Evolutionary conservation across 2,797 vertebrate genomes (phyloP), one percentile per base, ranked within the genome.

Genomic region (Enteromius afrohamiltoni): DNA sequence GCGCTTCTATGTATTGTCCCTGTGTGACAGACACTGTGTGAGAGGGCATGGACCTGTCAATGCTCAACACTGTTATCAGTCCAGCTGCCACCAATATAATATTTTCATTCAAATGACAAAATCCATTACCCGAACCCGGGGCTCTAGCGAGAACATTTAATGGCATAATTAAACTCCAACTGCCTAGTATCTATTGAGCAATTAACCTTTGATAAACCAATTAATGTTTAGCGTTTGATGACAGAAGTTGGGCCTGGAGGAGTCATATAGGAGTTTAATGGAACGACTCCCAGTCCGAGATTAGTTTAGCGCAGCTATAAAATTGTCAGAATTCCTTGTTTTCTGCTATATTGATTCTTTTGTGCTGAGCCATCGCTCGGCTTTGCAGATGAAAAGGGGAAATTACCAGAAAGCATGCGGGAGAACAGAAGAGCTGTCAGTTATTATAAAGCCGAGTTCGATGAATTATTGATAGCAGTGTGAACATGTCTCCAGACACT

Each of bases 171-270:
- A 94, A 94, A 93, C 90, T 91, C 88, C 91, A 93, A 92, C 91
- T 88, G 93, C 85, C 85, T 86, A 83, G 89, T 92, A 92, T 93
- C 92, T 92, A 91, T 92, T 89, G 90, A 93, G 92, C 92, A 93
- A 94, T 95, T 95, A 95, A 95, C 94, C 94, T 95, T 94, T 94
- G 93, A 90, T 94, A 94, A 95, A 93, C 90, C 93, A 93, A 95
- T 94, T 93, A 93, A 93, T 93, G 93, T 94, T 94, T 92, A 93
- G 92, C 92, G 85, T 83, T 86, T 90, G 90, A 93, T 88, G 92
- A 93, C 92, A 94, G 92, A 93, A 92, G 92, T 91, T 90, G 86
- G 89, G 92, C 92, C 91, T 92, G 68, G 69, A 92, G 92, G 93
- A 94, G 89, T 89, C 88, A 87, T 93, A 92, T 91, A 85, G 86